phyloP scores from a whole-genome alignment of 2,888 invertebrate species.

The Cepaea hortensis region DNA sequence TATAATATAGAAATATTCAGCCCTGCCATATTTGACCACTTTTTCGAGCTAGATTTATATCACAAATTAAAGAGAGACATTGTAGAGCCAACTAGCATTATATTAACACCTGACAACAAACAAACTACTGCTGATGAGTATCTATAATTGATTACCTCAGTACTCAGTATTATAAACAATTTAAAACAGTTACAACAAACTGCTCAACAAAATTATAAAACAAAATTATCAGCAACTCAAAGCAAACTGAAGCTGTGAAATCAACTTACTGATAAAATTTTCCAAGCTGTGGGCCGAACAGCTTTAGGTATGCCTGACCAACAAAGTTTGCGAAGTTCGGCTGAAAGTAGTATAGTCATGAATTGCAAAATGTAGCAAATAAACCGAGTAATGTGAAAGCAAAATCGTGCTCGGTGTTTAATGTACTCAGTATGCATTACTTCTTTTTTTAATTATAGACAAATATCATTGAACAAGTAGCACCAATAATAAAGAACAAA shows the following conservation, averaged over 20 bases:
- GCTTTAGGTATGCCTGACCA: constrained; percentile 98
- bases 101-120: neutral
- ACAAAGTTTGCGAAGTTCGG: constrained; percentile 86
- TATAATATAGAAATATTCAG: no score
- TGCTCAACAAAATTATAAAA: neutral
- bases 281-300: constrained; percentile 84
- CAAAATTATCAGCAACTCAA: neutral
- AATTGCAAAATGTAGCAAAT: no score
- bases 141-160: no score
- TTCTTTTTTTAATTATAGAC: no score
- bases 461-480: no score
- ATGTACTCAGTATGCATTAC: no score
- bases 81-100: neutral
- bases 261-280: constrained; percentile 81
- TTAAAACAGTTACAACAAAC: neutral
- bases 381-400: no score
- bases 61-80: no score
- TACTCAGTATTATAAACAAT: neutral
- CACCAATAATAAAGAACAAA: no score
- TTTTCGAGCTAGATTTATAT: no score
- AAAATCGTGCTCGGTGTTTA: no score
- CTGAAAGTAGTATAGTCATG: constrained; percentile 70
- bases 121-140: neutral
- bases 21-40: no score
- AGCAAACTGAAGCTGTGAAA: neutral